Conservation (phyloP, 2,797 vertebrate genomes). For the Mus minutoides region DNA sequence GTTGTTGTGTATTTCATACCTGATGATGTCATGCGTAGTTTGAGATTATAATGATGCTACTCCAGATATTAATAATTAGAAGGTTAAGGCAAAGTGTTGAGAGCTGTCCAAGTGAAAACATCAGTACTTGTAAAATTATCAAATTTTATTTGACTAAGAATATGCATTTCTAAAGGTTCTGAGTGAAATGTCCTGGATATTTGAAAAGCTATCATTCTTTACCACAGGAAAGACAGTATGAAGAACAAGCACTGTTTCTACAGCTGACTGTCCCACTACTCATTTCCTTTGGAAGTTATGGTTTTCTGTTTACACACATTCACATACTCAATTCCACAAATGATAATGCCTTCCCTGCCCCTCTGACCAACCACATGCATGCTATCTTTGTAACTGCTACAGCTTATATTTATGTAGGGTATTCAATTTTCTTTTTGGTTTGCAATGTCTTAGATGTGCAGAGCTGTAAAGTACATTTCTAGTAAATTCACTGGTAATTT, state of each 20-base stretch:
- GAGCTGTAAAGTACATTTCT: slow-evolving; percentile 65
- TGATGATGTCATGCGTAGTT: not conserved
- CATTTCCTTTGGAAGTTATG: slow-evolving; percentile 22
- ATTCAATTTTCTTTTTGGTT: slow-evolving; percentile 54
- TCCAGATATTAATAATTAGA: not conserved
- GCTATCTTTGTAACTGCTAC: slow-evolving; percentile 18
- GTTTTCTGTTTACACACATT: slow-evolving; percentile 14
- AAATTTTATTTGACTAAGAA: slow-evolving; percentile 19
- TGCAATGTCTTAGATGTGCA: slow-evolving; percentile 59
- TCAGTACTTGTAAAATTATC: not conserved
- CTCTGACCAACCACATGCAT: not conserved
- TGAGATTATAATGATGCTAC: not conserved
- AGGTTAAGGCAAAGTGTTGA: not conserved
- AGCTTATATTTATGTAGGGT: slow-evolving; percentile 55
- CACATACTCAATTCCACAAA: not conserved
- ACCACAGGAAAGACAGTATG: not conserved
- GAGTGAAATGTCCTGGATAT: not conserved
- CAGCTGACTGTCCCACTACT: not conserved
- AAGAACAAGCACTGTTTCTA: not conserved
- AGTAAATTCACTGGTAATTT: slow-evolving; percentile 57
- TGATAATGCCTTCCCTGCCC: not conserved
- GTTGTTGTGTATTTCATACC: slow-evolving; percentile 43
- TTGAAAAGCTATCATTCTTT: not conserved
- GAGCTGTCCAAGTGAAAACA: not conserved
- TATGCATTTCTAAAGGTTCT: not conserved